Percentiles rank a stretch among this genome's conserved stretches.
Conservation (phyloP, 1,140 invertebrate species). For the Camponotus vicinus region DNA sequence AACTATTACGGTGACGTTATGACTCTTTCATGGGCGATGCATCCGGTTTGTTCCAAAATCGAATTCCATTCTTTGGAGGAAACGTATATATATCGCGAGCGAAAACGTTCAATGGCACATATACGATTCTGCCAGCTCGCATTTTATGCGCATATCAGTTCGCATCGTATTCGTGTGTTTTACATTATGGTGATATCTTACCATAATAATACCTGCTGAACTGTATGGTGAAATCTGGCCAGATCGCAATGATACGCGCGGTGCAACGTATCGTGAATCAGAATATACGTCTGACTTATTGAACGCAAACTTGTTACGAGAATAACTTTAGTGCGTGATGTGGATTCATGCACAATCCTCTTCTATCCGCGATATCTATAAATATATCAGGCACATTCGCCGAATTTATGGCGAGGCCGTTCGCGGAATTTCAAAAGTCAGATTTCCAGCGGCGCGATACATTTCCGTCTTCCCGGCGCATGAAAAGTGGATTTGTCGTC, state of each 20-base stretch:
- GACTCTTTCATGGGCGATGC: not conserved
- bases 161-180: not conserved
- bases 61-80: not conserved
- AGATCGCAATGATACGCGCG: not conserved
- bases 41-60: not conserved
- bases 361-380: constrained; percentile 61
- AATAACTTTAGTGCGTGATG: constrained; percentile 21
- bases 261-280: constrained; percentile 37
- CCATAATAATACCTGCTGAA: not conserved
- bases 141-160: constrained; percentile 5
- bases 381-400: constrained; percentile 59
- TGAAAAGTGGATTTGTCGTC: constrained; percentile 66
- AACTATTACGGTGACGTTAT: not conserved
- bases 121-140: not conserved
- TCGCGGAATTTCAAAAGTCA: constrained; percentile 63
- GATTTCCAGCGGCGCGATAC: constrained; percentile 51
- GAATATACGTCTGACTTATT: constrained; percentile 39
- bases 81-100: not conserved
- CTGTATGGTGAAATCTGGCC: not conserved
- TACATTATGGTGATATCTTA: not conserved
- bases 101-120: not conserved
- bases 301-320: constrained; percentile 57
- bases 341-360: constrained; percentile 48
- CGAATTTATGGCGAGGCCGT: constrained; percentile 69
- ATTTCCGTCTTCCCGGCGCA: constrained; percentile 10